Evolutionary conservation across 1,140 invertebrate species (phyloP).

Genomic region (Spodoptera frugiperda): DNA sequence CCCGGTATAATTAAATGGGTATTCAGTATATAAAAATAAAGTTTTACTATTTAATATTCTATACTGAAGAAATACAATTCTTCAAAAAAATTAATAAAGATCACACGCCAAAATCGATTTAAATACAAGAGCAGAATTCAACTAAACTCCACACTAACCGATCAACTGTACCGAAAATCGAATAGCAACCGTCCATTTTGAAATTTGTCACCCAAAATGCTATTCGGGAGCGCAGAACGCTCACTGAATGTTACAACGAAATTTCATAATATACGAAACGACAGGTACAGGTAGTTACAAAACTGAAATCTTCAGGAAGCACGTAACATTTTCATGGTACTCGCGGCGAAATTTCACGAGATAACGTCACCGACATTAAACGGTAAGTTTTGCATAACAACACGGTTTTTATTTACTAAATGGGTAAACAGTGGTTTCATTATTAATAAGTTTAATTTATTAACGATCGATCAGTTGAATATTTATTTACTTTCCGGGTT

Average conservation of each 20-base stretch:
- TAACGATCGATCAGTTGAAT: too few relatives aligned
- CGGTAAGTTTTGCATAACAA: slow-evolving; percentile 14
- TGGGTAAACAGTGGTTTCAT: too few relatives aligned
- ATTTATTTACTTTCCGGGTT: too few relatives aligned
- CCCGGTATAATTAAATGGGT: too few relatives aligned
- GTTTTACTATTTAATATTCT: too few relatives aligned
- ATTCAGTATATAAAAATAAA: too few relatives aligned
- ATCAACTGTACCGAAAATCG: slow-evolving; percentile 24
- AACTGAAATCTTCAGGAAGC: slow-evolving; percentile 47
- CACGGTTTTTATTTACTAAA: too few relatives aligned
- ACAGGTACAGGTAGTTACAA: slow-evolving; percentile 43
- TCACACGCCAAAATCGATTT: background rate
- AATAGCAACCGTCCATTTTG: slow-evolving; percentile 35
- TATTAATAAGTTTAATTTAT: too few relatives aligned
- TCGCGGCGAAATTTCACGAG: slow-evolving; percentile 44
- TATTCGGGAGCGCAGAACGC: slow-evolving; percentile 25
- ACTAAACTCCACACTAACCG: slow-evolving; percentile 16
- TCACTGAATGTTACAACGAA: slow-evolving; percentile 33
- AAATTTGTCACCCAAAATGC: slow-evolving; percentile 33
- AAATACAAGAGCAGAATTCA: background rate
- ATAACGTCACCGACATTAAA: slow-evolving; percentile 46
- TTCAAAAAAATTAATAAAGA: too few relatives aligned
- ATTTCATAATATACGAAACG: slow-evolving; percentile 45
- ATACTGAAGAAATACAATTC: too few relatives aligned
- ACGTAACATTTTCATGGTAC: slow-evolving; percentile 52